Percentiles rank a stretch among this genome's conserved stretches.
Evolutionary conservation across 2,888 invertebrate genomes (phyloP).

Genomic region (Tromatobia lineatoria): DNA sequence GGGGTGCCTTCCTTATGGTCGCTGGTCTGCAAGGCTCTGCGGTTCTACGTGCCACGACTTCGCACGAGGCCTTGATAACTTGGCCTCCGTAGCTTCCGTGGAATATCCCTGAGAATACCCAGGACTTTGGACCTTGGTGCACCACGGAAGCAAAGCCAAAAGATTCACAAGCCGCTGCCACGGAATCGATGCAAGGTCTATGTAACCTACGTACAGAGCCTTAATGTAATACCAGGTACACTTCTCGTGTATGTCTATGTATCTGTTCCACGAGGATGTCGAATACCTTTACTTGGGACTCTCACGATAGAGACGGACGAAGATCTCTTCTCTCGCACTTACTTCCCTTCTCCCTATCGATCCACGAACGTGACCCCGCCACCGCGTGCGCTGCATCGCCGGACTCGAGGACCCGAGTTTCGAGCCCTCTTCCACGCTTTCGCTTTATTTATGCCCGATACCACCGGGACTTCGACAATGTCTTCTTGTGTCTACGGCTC

Average conservation of each 20-base stretch:
- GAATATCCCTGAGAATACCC: slow-evolving; percentile 34
- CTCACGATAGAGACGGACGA: slow-evolving; percentile 31
- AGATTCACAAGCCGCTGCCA: slow-evolving; percentile 42
- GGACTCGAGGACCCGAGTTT: slow-evolving; percentile 7
- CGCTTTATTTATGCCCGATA: slow-evolving; percentile 25
- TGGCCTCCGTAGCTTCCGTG: slow-evolving; percentile 30
- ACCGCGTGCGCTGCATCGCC: slow-evolving; percentile 13
- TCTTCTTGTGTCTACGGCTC: slow-evolving; percentile 5
- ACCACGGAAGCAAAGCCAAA: slow-evolving; percentile 21
- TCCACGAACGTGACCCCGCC: slow-evolving; percentile 46
- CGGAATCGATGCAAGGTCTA: slow-evolving; percentile 55
- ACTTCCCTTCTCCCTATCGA: slow-evolving; percentile 14
- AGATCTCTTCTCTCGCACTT: slow-evolving; percentile 18
- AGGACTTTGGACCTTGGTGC: slow-evolving; percentile 23
- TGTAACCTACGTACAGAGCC: not conserved
- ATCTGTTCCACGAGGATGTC: not conserved
- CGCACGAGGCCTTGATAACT: slow-evolving; percentile 59
- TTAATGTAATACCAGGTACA: slow-evolving; percentile 1
- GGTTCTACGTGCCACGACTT: slow-evolving; percentile 66
- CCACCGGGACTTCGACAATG: slow-evolving; percentile 16
- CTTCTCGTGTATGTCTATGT: not conserved
- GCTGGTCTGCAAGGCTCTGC: slow-evolving; percentile 52
- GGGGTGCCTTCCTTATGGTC: slow-evolving; percentile 57
- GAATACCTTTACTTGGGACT: not conserved
- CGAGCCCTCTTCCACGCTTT: not conserved